Evolutionary conservation across 2,797 vertebrate species (phyloP).

Genomic region (Halcyon smyrnensis): DNA sequence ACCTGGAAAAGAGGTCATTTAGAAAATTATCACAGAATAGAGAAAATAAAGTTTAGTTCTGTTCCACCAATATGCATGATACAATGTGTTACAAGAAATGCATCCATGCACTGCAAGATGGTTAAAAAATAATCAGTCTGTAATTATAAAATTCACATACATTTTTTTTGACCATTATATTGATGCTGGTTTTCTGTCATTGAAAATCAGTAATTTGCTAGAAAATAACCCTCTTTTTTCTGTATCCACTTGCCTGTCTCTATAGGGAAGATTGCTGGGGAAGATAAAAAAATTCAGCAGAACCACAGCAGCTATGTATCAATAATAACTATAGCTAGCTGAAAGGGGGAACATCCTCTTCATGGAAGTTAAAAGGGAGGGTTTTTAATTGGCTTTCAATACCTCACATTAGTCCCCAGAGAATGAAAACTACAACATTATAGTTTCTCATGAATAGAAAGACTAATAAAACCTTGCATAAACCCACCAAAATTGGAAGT

Average conservation of each 20-base stretch:
- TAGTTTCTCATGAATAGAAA: background rate
- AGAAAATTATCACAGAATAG: background rate
- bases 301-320: accelerated
- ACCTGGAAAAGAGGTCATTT: background rate
- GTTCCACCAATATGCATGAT: background rate
- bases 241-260: background rate
- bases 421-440: background rate
- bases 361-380: background rate
- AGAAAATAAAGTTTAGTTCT: background rate
- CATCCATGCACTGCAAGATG: background rate
- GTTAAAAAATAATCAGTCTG: background rate
- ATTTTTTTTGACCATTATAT: background rate
- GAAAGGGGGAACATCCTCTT: background rate
- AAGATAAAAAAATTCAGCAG: background rate
- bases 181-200: background rate
- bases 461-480: background rate
- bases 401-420: background rate
- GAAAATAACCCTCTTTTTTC: background rate
- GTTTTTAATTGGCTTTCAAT: background rate
- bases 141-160: background rate
- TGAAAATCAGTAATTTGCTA: background rate
- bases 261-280: background rate
- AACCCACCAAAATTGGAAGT: background rate
- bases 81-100: background rate
- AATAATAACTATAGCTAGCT: background rate